Evolutionary conservation across 2,888 invertebrate species (phyloP).

Genomic region (Apeira syringaria): DNA sequence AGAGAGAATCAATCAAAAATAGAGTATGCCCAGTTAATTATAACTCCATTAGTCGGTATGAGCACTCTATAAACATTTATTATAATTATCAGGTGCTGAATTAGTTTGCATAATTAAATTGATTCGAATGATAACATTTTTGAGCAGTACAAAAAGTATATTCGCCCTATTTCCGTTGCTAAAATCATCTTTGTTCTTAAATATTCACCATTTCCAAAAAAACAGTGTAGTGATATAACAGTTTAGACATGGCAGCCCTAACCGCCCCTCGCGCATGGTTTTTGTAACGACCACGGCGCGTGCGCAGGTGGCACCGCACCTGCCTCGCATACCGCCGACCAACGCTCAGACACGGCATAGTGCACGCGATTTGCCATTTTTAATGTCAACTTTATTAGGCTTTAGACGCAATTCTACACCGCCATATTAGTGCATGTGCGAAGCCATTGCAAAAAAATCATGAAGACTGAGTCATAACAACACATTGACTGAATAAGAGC

Average conservation of each 20-base stretch:
- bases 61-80: too few relatives aligned
- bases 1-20: too few relatives aligned
- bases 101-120: too few relatives aligned
- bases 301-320: slow-evolving; percentile 81
- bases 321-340: slow-evolving; percentile 67
- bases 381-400: slow-evolving; percentile 24
- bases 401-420: slow-evolving; percentile 18
- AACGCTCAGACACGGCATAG: slow-evolving; percentile 63
- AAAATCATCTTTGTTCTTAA: too few relatives aligned
- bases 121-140: too few relatives aligned
- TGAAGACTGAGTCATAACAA: neutral
- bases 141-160: too few relatives aligned
- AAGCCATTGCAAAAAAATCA: slow-evolving; percentile 14
- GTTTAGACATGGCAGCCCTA: slow-evolving; percentile 29
- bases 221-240: slow-evolving; percentile 2
- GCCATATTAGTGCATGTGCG: slow-evolving; percentile 6
- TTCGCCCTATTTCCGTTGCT: too few relatives aligned
- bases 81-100: too few relatives aligned
- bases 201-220: slow-evolving; percentile 1
- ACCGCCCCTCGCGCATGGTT: slow-evolving; percentile 58
- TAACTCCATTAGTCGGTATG: too few relatives aligned
- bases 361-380: slow-evolving; percentile 52
- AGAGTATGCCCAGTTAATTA: too few relatives aligned
- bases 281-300: slow-evolving; percentile 74
- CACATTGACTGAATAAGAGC: too few relatives aligned